phyloP scores from a whole-genome alignment of 2,888 invertebrate species.

The Tenodera sinensis region DNA sequence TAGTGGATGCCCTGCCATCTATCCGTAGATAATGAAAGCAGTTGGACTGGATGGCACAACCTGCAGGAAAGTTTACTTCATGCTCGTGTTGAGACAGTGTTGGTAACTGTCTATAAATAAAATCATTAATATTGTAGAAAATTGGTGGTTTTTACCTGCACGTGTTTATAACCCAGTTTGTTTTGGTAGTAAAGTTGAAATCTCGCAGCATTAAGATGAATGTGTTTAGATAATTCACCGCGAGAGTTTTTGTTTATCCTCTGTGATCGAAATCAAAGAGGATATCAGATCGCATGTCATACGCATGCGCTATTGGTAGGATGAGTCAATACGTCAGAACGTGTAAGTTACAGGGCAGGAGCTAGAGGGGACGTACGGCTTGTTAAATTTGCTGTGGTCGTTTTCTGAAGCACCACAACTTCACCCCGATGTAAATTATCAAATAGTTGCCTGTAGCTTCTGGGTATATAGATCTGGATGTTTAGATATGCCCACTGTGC shows the following conservation, averaged over 20 bases:
- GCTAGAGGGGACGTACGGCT: background rate
- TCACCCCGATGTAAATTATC: background rate
- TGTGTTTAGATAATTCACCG: background rate
- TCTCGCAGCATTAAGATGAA: background rate
- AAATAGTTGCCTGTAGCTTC: background rate
- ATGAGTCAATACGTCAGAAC: background rate
- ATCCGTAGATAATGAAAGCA: too few species aligned
- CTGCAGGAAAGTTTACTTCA: too few species aligned
- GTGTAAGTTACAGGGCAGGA: background rate
- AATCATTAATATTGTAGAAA: too few species aligned
- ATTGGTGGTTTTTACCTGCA: too few species aligned
- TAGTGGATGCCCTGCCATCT: too few species aligned
- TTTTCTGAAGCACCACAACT: background rate
- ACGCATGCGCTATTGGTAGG: too few species aligned
- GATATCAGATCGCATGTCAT: background rate
- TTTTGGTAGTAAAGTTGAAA: background rate
- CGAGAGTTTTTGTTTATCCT: background rate
- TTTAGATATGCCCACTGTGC: background rate
- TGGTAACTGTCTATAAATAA: too few species aligned
- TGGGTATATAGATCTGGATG: background rate
- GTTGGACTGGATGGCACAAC: too few species aligned
- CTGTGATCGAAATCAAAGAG: background rate
- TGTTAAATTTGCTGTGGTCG: too few species aligned
- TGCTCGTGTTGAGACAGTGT: too few species aligned
- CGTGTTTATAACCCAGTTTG: background rate